phyloP scores from a whole-genome alignment of 2,113 vertebrate genomes.

The Tichodroma muraria region DNA sequence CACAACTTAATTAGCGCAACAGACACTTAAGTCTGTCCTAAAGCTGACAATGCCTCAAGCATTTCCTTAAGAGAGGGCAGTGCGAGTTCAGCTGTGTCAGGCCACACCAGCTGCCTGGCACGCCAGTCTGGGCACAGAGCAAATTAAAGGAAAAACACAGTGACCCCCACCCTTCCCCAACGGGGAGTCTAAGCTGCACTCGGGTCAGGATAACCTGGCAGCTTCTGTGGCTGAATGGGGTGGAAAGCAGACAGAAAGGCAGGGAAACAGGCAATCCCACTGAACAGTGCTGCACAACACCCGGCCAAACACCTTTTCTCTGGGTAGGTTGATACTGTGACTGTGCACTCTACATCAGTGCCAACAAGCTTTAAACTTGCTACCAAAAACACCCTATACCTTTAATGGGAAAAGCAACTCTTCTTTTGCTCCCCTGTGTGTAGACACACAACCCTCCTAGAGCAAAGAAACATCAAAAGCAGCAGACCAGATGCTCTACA shows the following conservation, averaged over 20 bases:
- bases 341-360: not conserved
- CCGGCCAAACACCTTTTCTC: not conserved
- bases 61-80: constrained; percentile 17
- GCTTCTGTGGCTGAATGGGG: accelerated
- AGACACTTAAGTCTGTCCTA: constrained; percentile 12
- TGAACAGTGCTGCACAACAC: not conserved
- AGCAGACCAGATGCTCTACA: not conserved
- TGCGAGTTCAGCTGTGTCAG: not conserved
- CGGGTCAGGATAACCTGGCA: not conserved
- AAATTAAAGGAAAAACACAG: not conserved
- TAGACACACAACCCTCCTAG: not conserved
- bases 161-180: not conserved
- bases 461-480: not conserved
- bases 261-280: not conserved
- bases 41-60: constrained; percentile 7
- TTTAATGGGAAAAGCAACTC: not conserved
- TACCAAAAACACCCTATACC: not conserved
- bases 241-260: not conserved
- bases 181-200: not conserved
- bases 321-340: not conserved
- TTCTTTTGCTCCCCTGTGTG: not conserved
- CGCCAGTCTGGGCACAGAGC: accelerated
- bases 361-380: not conserved
- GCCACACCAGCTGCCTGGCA: not conserved
- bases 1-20: not conserved